A percentile compares a stretch with the other conserved stretches of the same genome.
Conservation (phyloP, 1,140 invertebrate genomes). For the Temnothorax curvispinosus region DNA sequence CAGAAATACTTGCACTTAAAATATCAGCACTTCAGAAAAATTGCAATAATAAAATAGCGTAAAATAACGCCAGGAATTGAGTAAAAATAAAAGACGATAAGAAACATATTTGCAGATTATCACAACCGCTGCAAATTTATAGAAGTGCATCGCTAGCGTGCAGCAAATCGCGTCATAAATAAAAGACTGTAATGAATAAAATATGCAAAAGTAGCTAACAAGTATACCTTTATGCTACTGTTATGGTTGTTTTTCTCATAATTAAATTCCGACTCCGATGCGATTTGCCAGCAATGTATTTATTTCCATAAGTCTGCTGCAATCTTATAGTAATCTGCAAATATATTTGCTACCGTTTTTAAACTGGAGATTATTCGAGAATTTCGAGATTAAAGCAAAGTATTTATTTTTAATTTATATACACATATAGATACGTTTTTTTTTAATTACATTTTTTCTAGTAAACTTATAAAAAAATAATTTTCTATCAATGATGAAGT, state of each 20-base stretch:
- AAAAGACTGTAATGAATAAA: background rate
- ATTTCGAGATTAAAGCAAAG: too few species aligned
- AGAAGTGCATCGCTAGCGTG: background rate
- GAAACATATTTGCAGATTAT: background rate
- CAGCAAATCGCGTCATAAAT: background rate
- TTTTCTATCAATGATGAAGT: background rate
- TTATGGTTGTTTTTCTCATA: background rate
- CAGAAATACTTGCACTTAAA: background rate
- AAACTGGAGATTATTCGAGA: background rate
- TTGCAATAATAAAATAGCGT: background rate
- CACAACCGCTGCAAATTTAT: background rate
- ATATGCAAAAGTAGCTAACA: background rate
- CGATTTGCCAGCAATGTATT: background rate
- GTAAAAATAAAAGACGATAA: background rate
- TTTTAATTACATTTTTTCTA: background rate
- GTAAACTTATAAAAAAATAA: background rate
- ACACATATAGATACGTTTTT: background rate
- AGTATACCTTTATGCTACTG: background rate
- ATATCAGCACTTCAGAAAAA: background rate
- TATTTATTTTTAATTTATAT: background rate
- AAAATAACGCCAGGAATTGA: background rate
- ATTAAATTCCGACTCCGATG: background rate
- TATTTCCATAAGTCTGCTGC: background rate
- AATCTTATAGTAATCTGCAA: background rate
- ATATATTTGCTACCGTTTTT: background rate